phyloP scores from a whole-genome alignment of 64 coral and sea anemone species.

The Trachythela sp. region DNA sequence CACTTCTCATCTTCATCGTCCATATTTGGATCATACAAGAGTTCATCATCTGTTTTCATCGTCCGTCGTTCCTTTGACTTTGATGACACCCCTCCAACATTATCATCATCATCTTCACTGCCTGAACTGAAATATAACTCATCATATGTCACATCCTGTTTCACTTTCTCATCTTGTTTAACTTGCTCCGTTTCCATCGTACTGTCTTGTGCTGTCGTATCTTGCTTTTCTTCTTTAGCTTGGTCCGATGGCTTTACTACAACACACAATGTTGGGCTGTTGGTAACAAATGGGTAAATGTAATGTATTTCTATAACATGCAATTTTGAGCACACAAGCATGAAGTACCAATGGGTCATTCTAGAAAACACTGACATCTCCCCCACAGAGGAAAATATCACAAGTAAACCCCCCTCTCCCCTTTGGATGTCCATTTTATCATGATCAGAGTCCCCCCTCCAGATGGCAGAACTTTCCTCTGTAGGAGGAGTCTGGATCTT shows the following conservation, averaged over 20 bases:
- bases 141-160: slow-evolving; percentile 38
- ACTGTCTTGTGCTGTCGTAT: not conserved
- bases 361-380: no score
- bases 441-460: no score
- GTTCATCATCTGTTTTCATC: slow-evolving; percentile 69
- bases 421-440: no score
- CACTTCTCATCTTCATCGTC: slow-evolving; percentile 96
- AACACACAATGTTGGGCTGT: not conserved
- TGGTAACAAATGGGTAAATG: no score
- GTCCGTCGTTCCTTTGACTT: slow-evolving; percentile 84
- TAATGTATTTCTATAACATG: no score
- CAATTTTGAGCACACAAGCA: not conserved
- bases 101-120: slow-evolving; percentile 80
- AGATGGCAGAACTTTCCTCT: no score
- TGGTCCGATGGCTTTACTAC: not conserved
- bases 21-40: slow-evolving; percentile 98
- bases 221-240: not conserved
- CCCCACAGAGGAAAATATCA: no score
- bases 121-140: slow-evolving; percentile 98
- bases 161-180: not conserved
- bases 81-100: slow-evolving; percentile 71
- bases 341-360: no score
- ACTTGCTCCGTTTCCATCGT: not conserved
- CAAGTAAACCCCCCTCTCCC: no score
- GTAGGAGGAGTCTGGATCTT: no score